Evolutionary conservation across 2,888 invertebrate genomes (phyloP).

Genomic region (Rhagium mordax): DNA sequence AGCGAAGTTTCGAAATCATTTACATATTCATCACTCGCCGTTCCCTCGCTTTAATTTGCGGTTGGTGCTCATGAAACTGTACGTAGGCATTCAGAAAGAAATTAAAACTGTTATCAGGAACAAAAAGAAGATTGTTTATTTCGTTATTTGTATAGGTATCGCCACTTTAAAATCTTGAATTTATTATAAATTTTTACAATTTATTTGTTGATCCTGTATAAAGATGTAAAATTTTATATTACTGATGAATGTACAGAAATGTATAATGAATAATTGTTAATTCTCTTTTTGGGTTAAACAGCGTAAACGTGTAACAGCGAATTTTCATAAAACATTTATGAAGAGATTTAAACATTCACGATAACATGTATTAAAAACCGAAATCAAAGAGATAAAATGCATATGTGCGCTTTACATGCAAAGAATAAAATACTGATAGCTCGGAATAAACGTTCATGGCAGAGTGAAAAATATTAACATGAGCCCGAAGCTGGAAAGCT

Average conservation of each 20-base stretch:
- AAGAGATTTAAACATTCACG: neutral
- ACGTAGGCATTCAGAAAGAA: too few relatives aligned
- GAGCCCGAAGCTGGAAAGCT: neutral
- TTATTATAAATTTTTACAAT: too few relatives aligned
- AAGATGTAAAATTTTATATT: too few relatives aligned
- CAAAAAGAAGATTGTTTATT: too few relatives aligned
- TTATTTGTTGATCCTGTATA: too few relatives aligned
- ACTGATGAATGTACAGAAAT: too few relatives aligned
- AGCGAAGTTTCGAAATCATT: neutral
- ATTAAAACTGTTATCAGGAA: too few relatives aligned
- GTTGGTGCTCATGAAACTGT: too few relatives aligned
- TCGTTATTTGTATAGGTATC: too few relatives aligned
- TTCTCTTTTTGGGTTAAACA: neutral
- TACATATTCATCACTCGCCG: neutral
- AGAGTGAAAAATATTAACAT: neutral
- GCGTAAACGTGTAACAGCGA: neutral
- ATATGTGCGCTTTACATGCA: neutral
- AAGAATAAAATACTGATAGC: neutral
- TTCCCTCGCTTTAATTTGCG: neutral
- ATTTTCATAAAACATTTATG: constrained; percentile 12
- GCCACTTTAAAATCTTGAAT: too few relatives aligned
- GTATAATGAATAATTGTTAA: too few relatives aligned
- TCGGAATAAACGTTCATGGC: neutral
- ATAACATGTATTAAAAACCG: neutral
- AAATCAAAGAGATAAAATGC: constrained; percentile 6